These are phyloP conservation scores for Pseudomyrmex dendroicus DNA, from an alignment of 1,140 invertebrate species.

Conservation along the genomic window DNA sequence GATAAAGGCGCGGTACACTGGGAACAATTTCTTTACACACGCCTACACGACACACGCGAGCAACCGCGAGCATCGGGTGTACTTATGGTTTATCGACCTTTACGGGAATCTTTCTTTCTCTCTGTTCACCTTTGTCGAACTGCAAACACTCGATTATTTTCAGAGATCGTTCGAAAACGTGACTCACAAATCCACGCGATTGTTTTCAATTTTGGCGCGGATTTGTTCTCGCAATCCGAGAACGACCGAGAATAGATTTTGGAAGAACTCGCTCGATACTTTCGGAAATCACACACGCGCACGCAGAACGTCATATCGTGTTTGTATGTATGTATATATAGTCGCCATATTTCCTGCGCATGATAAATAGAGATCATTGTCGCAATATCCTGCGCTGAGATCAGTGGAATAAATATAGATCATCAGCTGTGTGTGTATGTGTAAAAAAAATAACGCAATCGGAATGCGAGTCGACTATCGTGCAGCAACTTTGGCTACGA, in stretches of 20 bases:
- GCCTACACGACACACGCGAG: constrained; percentile 27
- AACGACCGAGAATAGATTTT: constrained; percentile 26
- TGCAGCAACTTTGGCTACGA: neutral
- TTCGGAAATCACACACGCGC: neutral
- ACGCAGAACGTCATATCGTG: neutral
- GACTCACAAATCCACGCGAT: constrained; percentile 18
- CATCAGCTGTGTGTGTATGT: neutral
- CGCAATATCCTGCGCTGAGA: constrained; percentile 52
- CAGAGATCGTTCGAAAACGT: constrained; percentile 12
- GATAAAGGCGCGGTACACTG: constrained; percentile 37
- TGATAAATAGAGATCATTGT: constrained; percentile 44
- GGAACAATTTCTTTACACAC: constrained; percentile 32
- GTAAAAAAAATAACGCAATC: neutral
- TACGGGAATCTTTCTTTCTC: too few species aligned
- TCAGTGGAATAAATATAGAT: constrained; percentile 41
- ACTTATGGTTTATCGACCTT: constrained; percentile 1
- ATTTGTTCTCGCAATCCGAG: neutral
- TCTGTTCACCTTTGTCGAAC: neutral
- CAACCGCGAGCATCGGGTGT: neutral
- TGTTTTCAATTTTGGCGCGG: neutral
- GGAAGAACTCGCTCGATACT: constrained; percentile 5
- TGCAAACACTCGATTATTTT: constrained; percentile 26
- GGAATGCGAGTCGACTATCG: neutral
- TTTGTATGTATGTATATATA: constrained; percentile 1
- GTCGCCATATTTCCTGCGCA: constrained; percentile 30